phyloP scores from a whole-genome alignment of 2,888 invertebrate genomes.

The Leucania comma region DNA sequence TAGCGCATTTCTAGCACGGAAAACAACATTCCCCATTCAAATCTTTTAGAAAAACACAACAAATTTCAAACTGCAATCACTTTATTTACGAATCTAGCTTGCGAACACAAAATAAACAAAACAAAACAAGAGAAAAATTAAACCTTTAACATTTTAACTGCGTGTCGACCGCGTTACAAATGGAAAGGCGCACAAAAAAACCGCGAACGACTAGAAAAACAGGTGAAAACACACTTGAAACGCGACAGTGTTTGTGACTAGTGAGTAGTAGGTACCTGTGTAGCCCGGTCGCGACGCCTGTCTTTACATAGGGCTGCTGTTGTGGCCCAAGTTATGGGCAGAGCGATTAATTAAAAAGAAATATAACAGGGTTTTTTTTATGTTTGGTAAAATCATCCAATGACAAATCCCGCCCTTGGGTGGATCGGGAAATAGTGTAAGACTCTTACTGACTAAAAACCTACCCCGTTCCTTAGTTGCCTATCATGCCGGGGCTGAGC shows the following conservation, averaged over 20 bases:
- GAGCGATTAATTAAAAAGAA: slow-evolving; percentile 12
- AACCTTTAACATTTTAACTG: slow-evolving; percentile 42
- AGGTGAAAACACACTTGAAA: slow-evolving; percentile 62
- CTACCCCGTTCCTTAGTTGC: too few relatives aligned
- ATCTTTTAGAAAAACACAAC: slow-evolving; percentile 3
- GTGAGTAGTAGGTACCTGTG: slow-evolving; percentile 45
- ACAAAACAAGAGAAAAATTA: slow-evolving; percentile 19
- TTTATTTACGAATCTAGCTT: slow-evolving; percentile 13
- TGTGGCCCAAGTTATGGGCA: slow-evolving; percentile 25
- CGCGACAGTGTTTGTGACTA: slow-evolving; percentile 61
- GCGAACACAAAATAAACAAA: not conserved
- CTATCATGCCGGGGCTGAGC: too few relatives aligned
- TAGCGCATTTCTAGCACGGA: not conserved
- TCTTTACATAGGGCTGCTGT: slow-evolving; percentile 46
- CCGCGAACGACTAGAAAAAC: slow-evolving; percentile 59
- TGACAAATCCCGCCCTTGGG: too few relatives aligned
- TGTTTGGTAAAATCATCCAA: too few relatives aligned
- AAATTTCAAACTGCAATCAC: slow-evolving; percentile 12
- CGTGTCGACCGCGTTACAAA: slow-evolving; percentile 40
- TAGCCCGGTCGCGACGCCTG: slow-evolving; percentile 41
- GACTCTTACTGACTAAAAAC: too few relatives aligned
- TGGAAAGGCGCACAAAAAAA: slow-evolving; percentile 50
- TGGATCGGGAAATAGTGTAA: too few relatives aligned
- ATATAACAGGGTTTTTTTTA: too few relatives aligned
- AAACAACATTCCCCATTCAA: slow-evolving; percentile 15